Conservation (phyloP, 2,888 invertebrate genomes). For the Balanococcus diminutus region DNA sequence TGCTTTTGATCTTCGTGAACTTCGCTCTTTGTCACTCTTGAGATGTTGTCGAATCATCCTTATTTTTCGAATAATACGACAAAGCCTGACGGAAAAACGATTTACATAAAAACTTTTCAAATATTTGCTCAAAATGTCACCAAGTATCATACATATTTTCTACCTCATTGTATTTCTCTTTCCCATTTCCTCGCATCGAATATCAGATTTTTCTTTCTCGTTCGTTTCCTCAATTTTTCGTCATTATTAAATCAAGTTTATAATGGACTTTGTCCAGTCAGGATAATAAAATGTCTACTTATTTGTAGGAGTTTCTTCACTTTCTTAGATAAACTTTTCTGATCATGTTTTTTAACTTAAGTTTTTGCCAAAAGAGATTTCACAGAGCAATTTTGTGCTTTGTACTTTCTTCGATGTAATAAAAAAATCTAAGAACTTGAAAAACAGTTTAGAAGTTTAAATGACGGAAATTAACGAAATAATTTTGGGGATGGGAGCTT, state of each 20-base stretch:
- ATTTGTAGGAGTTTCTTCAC: too few species aligned
- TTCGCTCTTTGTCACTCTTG: not conserved
- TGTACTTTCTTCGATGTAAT: too few species aligned
- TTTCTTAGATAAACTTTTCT: too few species aligned
- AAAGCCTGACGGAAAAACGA: conserved; percentile 4
- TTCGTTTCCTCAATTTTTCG: not conserved
- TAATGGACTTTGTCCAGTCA: not conserved
- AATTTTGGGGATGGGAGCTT: too few species aligned
- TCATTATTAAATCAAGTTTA: not conserved
- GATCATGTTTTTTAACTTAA: not conserved
- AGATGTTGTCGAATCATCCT: not conserved
- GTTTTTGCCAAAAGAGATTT: too few species aligned
- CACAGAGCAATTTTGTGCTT: too few species aligned
- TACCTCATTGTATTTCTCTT: not conserved
- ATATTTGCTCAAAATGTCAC: conserved; percentile 25
- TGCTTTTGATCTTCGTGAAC: too few species aligned
- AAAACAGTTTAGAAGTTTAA: too few species aligned
- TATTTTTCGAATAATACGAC: not conserved
- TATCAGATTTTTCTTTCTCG: not conserved
- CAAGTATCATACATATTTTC: not conserved
- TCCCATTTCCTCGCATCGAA: not conserved
- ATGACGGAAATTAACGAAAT: too few species aligned
- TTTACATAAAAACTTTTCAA: conserved; percentile 26
- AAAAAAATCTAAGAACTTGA: too few species aligned
- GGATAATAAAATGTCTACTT: not conserved